Conservation (phyloP, 2,888 invertebrate species). For the Aphrophora alni region DNA sequence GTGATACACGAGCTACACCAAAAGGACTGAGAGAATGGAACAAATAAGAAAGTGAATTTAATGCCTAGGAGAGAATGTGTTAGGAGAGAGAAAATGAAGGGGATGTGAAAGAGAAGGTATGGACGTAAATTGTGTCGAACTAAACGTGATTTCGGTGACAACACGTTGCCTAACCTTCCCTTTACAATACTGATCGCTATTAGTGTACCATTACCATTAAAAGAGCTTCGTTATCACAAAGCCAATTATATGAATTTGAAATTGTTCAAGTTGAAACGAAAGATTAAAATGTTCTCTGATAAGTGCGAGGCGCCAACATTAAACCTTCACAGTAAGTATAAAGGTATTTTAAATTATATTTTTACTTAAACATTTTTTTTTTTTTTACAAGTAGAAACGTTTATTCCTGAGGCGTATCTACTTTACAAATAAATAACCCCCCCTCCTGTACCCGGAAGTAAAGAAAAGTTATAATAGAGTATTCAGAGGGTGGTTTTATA, state of each 20-base stretch:
- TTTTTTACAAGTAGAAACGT: too few relatives aligned
- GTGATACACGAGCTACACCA: too few relatives aligned
- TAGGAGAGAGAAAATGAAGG: too few relatives aligned
- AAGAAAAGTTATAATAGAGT: not conserved
- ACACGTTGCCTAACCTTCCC: too few relatives aligned
- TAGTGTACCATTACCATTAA: not conserved
- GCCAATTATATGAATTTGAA: not conserved
- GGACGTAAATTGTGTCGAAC: too few relatives aligned
- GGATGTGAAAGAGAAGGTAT: too few relatives aligned
- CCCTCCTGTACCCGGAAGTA: not conserved
- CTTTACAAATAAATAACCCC: not conserved
- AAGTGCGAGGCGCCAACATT: not conserved
- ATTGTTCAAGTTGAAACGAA: not conserved
- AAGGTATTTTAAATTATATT: not conserved
- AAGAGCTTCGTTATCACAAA: not conserved
- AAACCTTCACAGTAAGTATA: not conserved
- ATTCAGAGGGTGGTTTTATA: not conserved
- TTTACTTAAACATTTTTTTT: not conserved
- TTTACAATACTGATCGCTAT: not conserved
- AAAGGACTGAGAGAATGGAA: too few relatives aligned
- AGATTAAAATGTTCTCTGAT: not conserved
- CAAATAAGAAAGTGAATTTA: too few relatives aligned
- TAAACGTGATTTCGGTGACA: too few relatives aligned
- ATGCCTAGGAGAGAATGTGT: too few relatives aligned
- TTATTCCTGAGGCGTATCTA: not conserved